Evolutionary conservation across 2,797 vertebrate species (phyloP), one percentile per base, ranked within the genome.

Genomic region (Nothura maculosa): DNA sequence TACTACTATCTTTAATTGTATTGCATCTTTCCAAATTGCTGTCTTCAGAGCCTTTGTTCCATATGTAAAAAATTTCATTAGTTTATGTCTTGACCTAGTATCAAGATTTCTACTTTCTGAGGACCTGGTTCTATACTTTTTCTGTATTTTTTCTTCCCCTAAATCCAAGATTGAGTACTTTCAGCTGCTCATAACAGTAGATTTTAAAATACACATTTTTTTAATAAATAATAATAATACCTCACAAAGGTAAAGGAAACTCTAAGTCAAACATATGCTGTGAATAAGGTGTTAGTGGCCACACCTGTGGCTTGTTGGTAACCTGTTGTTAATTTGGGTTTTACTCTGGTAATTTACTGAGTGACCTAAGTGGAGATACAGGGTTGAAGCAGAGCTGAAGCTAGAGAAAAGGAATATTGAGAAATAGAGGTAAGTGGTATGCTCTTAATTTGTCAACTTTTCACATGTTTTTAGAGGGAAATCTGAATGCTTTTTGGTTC

Each of bases 341-440:
- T 68, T 30, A 17, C 36, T 45, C 12, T 21, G n/a, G 58, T 63
- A 70, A 17, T 79, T 86, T 40, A 27, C 43, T 7, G 57, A 7
- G 19, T 4, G 17, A 6, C 22, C 72, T 75, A 38, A 54, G 50
- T 3, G 0, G 8, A 45, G 47, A 38, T 2, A 6, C 9, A 9
- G 2, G 3, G 2, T 1, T 17, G 1, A 5, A 25, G 10, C 4
- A 5, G 40, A 13, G 2, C 0, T 11, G 64, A 24, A 32, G 6
- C 0, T 9, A 13, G 5, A 6, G 1, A 3, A 3, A 0, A 30
- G 17, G 17, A 2, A 48, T 34, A 34, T 47, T 21, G 12, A 36
- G 45, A 36, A 36, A 19, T 19, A 4, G 17, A 1, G 1, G 16
- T 43, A 2, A 0, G 1, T 17, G 3, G 1, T 38, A 17, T 4